Evolutionary conservation across 1,140 invertebrate genomes (phyloP).

Genomic region (Carcinoscorpius rotundicauda): DNA sequence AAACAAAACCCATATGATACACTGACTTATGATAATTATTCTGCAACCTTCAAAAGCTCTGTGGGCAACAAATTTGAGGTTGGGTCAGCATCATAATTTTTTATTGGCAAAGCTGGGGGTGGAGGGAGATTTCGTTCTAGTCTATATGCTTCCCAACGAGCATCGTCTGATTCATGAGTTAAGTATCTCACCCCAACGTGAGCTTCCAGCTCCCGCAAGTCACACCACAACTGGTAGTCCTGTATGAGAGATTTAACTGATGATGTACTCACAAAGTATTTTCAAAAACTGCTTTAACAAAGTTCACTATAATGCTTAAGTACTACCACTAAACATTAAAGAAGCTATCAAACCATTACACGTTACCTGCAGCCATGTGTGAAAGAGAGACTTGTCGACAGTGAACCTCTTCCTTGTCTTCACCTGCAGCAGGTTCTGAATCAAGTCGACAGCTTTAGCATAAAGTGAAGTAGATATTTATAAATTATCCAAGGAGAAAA

Average conservation of each 20-base stretch:
- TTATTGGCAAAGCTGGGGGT: slow-evolving; percentile 1
- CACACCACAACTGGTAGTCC: slow-evolving; percentile 92
- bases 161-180: slow-evolving; percentile 92
- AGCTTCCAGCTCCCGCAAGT: slow-evolving; percentile 75
- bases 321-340: too few relatives aligned
- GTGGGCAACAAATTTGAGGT: too few relatives aligned
- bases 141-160: slow-evolving; percentile 60
- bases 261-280: too few relatives aligned
- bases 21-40: too few relatives aligned
- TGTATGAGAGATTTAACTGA: slow-evolving; percentile 29
- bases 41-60: too few relatives aligned
- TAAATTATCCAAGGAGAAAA: too few relatives aligned
- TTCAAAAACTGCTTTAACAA: too few relatives aligned
- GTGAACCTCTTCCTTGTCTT: slow-evolving; percentile 95
- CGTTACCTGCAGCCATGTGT: slow-evolving; percentile 80
- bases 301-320: too few relatives aligned
- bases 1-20: too few relatives aligned
- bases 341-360: not conserved
- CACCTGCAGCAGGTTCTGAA: slow-evolving; percentile 95
- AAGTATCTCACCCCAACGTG: slow-evolving; percentile 74
- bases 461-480: slow-evolving; percentile 4
- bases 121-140: slow-evolving; percentile 29
- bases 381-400: slow-evolving; percentile 88
- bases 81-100: too few relatives aligned
- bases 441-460: slow-evolving; percentile 85